These are phyloP conservation scores for Choloepus hoffmanni DNA, from an alignment of 2,113 vertebrate species.

Conservation along the genomic window DNA sequence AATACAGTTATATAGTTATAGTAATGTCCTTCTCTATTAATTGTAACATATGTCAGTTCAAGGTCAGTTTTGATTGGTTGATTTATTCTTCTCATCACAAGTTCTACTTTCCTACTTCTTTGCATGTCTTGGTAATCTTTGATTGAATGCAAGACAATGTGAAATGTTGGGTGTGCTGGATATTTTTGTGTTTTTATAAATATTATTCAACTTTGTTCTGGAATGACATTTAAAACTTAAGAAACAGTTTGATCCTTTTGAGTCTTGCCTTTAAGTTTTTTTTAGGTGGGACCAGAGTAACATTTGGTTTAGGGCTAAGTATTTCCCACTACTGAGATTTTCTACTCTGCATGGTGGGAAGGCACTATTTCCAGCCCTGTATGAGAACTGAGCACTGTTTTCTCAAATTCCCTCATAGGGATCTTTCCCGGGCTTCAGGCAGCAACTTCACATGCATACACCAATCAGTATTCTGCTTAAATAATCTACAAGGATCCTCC, in stretches of 20 bases:
- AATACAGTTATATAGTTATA: neutral
- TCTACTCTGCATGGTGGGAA: neutral
- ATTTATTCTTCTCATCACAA: slow-evolving; percentile 1
- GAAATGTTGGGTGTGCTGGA: neutral
- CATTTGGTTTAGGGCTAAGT: neutral
- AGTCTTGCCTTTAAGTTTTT: neutral
- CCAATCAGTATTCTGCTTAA: neutral
- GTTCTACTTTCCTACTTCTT: neutral
- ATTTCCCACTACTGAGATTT: neutral
- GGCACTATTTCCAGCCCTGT: neutral
- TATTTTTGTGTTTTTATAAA: slow-evolving; percentile 30
- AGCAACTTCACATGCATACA: neutral
- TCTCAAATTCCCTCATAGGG: neutral
- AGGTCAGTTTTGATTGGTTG: neutral
- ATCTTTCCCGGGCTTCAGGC: neutral
- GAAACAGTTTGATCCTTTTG: neutral
- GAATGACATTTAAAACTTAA: slow-evolving; percentile 21
- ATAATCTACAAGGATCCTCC: neutral
- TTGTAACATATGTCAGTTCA: neutral
- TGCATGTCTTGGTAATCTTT: neutral
- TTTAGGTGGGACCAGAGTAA: neutral
- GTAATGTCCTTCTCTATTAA: neutral
- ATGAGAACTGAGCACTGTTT: neutral
- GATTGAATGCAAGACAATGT: neutral
- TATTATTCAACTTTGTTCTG: slow-evolving; percentile 17